Base-by-base conservation (phyloP, 1,140 invertebrate species). In the Tyrophagus putrescentiae region DNA sequence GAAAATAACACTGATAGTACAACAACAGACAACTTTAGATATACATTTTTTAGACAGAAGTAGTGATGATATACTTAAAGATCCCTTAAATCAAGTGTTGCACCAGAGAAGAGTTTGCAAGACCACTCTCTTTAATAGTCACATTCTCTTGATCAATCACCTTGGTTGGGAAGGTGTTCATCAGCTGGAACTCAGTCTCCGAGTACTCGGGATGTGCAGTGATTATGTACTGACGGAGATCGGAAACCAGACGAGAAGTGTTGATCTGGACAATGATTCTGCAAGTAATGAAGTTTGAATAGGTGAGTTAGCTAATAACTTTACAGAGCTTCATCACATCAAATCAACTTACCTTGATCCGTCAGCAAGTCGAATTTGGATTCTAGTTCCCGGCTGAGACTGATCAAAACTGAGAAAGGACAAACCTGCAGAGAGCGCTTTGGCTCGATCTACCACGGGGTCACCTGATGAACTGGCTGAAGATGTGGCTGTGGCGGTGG, bases 361-460 rank as follows among this genome's bases (percentile, higher is more conserved):
- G 77, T 96, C 90, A 4, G 86, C 83, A 41, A 97, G 77, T 48
- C 93, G 81, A 68, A 98, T 87, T 77, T 96, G 88, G 65, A 92
- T 73, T 65, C 80, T 88, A 56, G 91, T 95, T 41, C 77, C 75
- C 41, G 91, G 88, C 68, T 81, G 75, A 11, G 75, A 68, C 23
- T 78, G 70, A 72, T 92, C 81, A 0, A 89, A 66, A 42, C 78
- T 78, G 16, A 90, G 65, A 23, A 72, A 70, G 61, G 76, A 75
- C 54, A 78, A 79, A 39, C 84, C 84, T 52, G 75, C 70, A 48
- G 72, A 71, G 69, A 82, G 80, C 69, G 80, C 79, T 11, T 75
- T 74, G 60, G 72, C 67, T 62, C n/a, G n/a, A n/a, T 72, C 70
- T 65, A 79, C 75, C 52, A 65, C 28, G 39, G 32, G n/a, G 25